Evolutionary conservation across 2,888 invertebrate species (phyloP).

Genomic region (Helobdella robusta): DNA sequence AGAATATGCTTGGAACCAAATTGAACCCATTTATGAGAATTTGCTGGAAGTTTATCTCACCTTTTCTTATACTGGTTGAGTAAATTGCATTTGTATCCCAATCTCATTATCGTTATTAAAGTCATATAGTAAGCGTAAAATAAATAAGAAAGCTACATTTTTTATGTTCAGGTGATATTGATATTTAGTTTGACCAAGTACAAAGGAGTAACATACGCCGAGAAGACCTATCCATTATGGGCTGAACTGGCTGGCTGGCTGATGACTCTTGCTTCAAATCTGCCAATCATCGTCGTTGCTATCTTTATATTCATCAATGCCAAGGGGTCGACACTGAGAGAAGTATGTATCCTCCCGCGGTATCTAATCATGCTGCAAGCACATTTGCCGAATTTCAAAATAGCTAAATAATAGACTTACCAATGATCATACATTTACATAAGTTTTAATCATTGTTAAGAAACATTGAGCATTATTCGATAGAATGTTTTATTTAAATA

Average conservation of each 20-base stretch:
- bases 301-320: constrained; percentile 28
- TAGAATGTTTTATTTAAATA: not conserved
- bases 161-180: constrained; percentile 33
- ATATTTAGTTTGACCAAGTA: constrained; percentile 36
- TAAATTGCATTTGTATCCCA: no score
- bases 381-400: no score
- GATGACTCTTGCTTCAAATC: constrained; percentile 35
- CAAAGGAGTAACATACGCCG: constrained; percentile 33
- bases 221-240: constrained; percentile 36
- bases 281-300: constrained; percentile 36
- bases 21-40: constrained; percentile 31
- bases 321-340: constrained; percentile 25
- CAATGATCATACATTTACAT: not conserved
- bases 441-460: no score
- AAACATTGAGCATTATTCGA: not conserved
- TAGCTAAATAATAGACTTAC: not conserved
- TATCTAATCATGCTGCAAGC: not conserved
- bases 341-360: constrained; percentile 24
- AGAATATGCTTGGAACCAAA: constrained; percentile 33
- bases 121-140: no score
- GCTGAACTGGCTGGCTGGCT: constrained; percentile 38
- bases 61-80: constrained; percentile 38
- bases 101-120: no score
- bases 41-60: constrained; percentile 38
- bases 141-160: not conserved